phyloP scores from a whole-genome alignment of 2,888 invertebrate genomes.

The Coecobrya sp. region DNA sequence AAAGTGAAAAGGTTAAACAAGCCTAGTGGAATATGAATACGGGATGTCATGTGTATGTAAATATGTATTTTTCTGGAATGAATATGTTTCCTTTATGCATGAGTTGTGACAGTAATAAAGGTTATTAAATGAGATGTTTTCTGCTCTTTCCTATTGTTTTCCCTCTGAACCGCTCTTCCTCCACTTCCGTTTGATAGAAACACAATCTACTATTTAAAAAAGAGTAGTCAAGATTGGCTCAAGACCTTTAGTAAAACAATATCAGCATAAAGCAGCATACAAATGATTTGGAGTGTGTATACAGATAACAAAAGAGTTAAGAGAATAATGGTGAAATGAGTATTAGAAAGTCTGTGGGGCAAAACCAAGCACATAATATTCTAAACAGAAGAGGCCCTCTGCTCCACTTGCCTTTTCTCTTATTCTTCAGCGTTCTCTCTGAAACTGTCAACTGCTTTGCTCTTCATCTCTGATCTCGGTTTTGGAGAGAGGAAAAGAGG shows the following conservation, averaged over 20 bases:
- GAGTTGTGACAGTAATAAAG: conserved; percentile 70
- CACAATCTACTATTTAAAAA: not conserved
- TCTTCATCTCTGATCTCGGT: not conserved
- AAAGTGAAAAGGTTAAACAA: too few relatives aligned
- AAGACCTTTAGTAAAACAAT: conserved; percentile 21
- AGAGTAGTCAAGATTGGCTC: not conserved
- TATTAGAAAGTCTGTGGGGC: conserved; percentile 12
- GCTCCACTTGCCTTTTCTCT: not conserved
- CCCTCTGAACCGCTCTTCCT: conserved; percentile 3
- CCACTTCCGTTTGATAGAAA: conserved; percentile 55
- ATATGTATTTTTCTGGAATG: conserved; percentile 18
- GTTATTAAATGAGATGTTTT: conserved; percentile 61
- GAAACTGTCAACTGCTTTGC: conserved; percentile 43
- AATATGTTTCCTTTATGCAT: conserved; percentile 69
- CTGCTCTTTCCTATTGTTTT: conserved; percentile 20
- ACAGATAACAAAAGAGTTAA: conserved; percentile 52
- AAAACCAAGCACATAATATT: conserved; percentile 1
- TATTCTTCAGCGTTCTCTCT: conserved; percentile 10
- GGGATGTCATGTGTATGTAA: too few relatives aligned
- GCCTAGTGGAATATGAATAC: too few relatives aligned
- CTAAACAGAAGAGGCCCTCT: not conserved
- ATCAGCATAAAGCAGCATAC: conserved; percentile 27
- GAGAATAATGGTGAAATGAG: not conserved
- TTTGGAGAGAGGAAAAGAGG: conserved; percentile 71
- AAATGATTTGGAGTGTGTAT: conserved; percentile 43